Conservation (phyloP, 2,888 invertebrate species). For the Thera britannica region DNA sequence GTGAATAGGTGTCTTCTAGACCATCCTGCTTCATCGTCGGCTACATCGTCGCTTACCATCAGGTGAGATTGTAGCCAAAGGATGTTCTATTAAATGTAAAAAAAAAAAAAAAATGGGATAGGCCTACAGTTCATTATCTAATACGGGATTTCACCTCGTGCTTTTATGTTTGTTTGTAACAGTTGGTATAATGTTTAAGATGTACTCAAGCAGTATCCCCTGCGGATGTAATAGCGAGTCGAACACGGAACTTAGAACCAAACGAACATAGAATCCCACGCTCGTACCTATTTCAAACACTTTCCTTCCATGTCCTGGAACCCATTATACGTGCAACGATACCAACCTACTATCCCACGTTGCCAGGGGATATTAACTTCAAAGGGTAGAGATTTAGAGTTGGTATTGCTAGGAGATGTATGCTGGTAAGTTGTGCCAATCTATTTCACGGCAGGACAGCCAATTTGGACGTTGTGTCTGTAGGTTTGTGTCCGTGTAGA, state of each 20-base stretch:
- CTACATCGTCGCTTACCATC: no score
- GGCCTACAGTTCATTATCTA: no score
- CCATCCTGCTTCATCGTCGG: no score
- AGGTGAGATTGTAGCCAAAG: no score
- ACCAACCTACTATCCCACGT: conserved; percentile 40
- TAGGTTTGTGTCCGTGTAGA: conserved; percentile 45
- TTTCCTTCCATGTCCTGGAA: conserved; percentile 47
- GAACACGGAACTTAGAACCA: conserved; percentile 33
- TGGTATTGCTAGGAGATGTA: conserved; percentile 16
- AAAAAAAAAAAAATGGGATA: no score
- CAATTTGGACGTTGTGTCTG: conserved; percentile 64
- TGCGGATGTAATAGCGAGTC: conserved; percentile 23
- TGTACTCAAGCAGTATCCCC: conserved; percentile 4
- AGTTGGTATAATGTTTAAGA: neutral
- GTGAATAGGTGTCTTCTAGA: no score
- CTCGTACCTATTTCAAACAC: conserved; percentile 47
- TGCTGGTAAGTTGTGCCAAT: conserved; percentile 55
- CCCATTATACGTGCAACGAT: conserved; percentile 54
- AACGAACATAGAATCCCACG: conserved; percentile 40
- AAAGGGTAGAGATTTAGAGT: conserved; percentile 36
- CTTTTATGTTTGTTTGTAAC: no score
- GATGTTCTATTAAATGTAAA: no score
- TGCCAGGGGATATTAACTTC: conserved; percentile 40
- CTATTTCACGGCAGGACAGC: conserved; percentile 66
- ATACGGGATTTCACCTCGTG: no score